Evolutionary conservation across 2,888 invertebrate genomes (phyloP).

Genomic region (Drosophila meridionalis): DNA sequence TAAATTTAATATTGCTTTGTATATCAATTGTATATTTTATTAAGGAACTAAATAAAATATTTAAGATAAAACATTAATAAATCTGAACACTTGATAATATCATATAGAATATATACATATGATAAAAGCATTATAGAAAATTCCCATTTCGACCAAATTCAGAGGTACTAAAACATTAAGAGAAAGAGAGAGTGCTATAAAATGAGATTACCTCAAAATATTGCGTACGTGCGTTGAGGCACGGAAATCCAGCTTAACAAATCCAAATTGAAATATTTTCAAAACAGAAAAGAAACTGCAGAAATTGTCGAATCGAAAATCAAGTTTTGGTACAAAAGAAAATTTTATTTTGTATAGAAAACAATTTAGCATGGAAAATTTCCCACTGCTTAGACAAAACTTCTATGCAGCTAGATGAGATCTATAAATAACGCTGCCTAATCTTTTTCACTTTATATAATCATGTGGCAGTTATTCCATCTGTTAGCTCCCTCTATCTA

Average conservation of each 20-base stretch:
- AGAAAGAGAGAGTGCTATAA: neutral
- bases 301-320: neutral
- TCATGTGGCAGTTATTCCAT: conserved; percentile 18
- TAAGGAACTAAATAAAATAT: too few relatives aligned
- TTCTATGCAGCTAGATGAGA: conserved; percentile 16
- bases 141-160: neutral
- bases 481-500: neutral
- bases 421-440: conserved; percentile 36
- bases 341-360: neutral
- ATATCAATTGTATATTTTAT: too few relatives aligned
- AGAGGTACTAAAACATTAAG: neutral
- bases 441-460: conserved; percentile 49
- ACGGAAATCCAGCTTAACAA: conserved; percentile 13
- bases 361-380: conserved; percentile 1
- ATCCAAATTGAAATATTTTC: neutral
- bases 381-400: too few relatives aligned
- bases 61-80: too few relatives aligned
- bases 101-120: too few relatives aligned
- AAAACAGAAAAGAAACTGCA: neutral
- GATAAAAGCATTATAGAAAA: neutral
- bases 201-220: conserved; percentile 2
- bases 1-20: neutral
- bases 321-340: neutral
- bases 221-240: conserved; percentile 37
- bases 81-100: too few relatives aligned